Percentiles rank a stretch among this genome's conserved stretches.
Conservation (phyloP, 1,140 invertebrate species). For the Drosophila equinoxialis region DNA sequence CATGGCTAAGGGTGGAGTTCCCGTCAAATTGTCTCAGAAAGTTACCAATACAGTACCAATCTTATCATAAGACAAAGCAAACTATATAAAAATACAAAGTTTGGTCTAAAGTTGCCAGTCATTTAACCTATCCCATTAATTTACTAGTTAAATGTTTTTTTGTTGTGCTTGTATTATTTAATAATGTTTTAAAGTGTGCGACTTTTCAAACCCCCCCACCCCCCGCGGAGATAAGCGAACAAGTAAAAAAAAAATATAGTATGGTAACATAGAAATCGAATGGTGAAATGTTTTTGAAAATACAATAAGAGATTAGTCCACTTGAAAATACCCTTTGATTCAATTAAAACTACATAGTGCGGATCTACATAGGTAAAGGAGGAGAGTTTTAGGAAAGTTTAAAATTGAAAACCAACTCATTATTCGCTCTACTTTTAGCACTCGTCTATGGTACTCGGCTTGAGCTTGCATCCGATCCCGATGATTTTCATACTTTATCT, state of each 20-base stretch:
- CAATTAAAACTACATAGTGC: too few relatives aligned
- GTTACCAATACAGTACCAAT: constrained; percentile 8
- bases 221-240: background rate
- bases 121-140: constrained; percentile 7
- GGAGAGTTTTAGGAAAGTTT: too few relatives aligned
- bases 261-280: background rate
- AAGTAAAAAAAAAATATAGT: background rate
- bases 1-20: constrained; percentile 51
- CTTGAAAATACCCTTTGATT: background rate
- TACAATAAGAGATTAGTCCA: background rate
- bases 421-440: too few relatives aligned
- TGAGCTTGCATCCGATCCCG: too few relatives aligned
- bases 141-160: background rate
- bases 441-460: too few relatives aligned
- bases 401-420: too few relatives aligned
- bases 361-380: too few relatives aligned
- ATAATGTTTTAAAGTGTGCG: background rate
- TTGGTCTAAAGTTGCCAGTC: background rate
- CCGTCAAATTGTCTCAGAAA: constrained; percentile 31
- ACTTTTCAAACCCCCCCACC: too few relatives aligned
- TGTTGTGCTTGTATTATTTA: too few relatives aligned
- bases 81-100: background rate
- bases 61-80: background rate
- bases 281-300: background rate
- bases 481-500: too few relatives aligned